Evolutionary conservation across 2,797 vertebrate genomes (phyloP), one percentile per base, ranked within the genome.

Genomic region (Eulemur rubriventer): DNA sequence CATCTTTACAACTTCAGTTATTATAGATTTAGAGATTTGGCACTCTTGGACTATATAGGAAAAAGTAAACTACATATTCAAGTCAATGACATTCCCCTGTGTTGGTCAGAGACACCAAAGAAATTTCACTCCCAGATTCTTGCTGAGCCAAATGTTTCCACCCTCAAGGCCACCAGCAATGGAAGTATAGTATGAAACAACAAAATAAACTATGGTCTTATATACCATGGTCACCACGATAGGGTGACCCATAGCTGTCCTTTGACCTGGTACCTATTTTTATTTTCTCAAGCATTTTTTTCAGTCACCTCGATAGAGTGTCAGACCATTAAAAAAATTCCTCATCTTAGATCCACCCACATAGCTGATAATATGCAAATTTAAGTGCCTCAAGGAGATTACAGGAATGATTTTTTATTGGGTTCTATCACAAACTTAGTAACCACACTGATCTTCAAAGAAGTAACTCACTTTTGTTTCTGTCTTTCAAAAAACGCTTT

Each of bases 391-490:
- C 88, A 89, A 95, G 78, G 91, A 97, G 46, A 93, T 87, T 95
- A 76, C 83, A 96, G 61, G 38, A 94, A 95, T 7, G 82, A 70
- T 73, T 55, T 96, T 94, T 88, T 84, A 84, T 89, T 95, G 17
- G 0, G 82, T 52, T 93, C 83, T 76, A 91, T 93, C 82, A 93
- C 73, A 96, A 87, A 97, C 96, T 87, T 96, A 89, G 82, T 80
- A 96, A 86, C 80, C 73, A 93, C 22, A 80, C 43, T 85, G 33
- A 90, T 90, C 79, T 97, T 96, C 91, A 91, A 94, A 94, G 48
- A 97, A 95, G 75, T 80, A 95, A 93, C 38, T 96, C 85, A 93
- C n/a, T 94, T 97, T 95, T 96, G 91, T 85, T 97, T 97, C 92
- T 94, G 83, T 94, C 81, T 97, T 97, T 97, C 91, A 94, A 96